Base-by-base conservation (phyloP, 1,140 invertebrate genomes). In the Spodoptera frugiperda region DNA sequence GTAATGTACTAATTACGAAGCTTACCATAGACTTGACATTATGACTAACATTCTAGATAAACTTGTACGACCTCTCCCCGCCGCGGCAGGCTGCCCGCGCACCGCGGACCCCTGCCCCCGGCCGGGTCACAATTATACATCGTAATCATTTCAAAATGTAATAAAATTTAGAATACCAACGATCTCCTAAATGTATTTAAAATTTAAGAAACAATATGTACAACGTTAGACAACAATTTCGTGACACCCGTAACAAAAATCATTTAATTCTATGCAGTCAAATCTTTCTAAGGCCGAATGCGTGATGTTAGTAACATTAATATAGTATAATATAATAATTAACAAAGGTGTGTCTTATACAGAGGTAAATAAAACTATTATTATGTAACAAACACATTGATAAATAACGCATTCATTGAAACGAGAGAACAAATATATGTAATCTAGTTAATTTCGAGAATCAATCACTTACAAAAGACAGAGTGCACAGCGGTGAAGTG, bases 251-350 rank as follows among this genome's bases (percentile, higher is more conserved):
- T 79, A 49, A 73, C 68, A 76, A 68, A 51, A 79, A 82, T 81
- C 77, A 77, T 80, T 84, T 76, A 80, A 91, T 91, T 93, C 90
- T 86, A 93, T 92, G 91, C 91, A 92, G 91, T 92, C 90, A 92
- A 92, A 93, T 92, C 91, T 90, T 86, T 83, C 83, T 79, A 83
- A 87, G 81, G 82, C 85, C 82, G 78, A 84, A 81, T 73, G 71
- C 55, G 71, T 73, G 71, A 59, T 73, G 71, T 73, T 48, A 61
- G 44, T 73, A 73, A 48, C n/a, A 30, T 33, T 68, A 68, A 30
- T 25, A 67, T 49, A 67, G n/a, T 68, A 68, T 68, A 53, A 25
- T 25, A 67, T 49, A 67, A 48, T 68, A 68, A 30, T 15, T 33
- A 68, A 67, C 44, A 48, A n/a, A 67, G n/a, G 53, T 71, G 33